Evolutionary conservation across 2,888 invertebrate species (phyloP).

Genomic region (Microplitis deprimator): DNA sequence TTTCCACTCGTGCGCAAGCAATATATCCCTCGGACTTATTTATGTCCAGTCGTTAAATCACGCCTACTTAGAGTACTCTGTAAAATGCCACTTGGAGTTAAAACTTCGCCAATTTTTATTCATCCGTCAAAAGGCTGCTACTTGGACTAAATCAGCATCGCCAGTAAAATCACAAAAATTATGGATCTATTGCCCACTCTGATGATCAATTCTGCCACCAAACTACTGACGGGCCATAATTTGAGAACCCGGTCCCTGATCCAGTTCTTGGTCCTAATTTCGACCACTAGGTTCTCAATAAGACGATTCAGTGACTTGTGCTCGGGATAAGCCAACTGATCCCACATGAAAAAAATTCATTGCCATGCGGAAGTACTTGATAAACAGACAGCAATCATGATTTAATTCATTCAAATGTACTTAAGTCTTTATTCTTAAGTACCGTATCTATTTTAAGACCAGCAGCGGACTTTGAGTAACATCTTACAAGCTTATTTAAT

Average conservation of each 20-base stretch:
- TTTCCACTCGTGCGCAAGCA: conserved; percentile 41
- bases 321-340: not conserved
- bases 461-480: not conserved
- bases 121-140: too few species aligned
- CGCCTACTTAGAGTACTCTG: conserved; percentile 41
- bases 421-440: not conserved
- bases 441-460: not conserved
- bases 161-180: too few species aligned
- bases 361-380: conserved; percentile 1
- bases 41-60: conserved; percentile 46
- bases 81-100: conserved; percentile 20
- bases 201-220: too few species aligned
- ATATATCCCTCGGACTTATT: conserved; percentile 43
- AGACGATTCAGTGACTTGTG: not conserved
- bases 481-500: not conserved
- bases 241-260: too few species aligned
- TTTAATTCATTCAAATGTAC: not conserved
- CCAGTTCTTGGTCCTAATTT: too few species aligned
- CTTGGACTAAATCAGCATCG: too few species aligned
- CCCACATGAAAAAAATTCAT: not conserved
- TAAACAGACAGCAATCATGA: not conserved
- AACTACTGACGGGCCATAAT: too few species aligned
- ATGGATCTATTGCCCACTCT: too few species aligned
- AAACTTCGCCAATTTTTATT: not conserved
- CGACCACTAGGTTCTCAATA: not conserved